Percentiles rank a stretch among this genome's conserved stretches.
These are phyloP conservation scores for Malacosoma neustria DNA, from an alignment of 2,888 invertebrate genomes.

Conservation along the genomic window DNA sequence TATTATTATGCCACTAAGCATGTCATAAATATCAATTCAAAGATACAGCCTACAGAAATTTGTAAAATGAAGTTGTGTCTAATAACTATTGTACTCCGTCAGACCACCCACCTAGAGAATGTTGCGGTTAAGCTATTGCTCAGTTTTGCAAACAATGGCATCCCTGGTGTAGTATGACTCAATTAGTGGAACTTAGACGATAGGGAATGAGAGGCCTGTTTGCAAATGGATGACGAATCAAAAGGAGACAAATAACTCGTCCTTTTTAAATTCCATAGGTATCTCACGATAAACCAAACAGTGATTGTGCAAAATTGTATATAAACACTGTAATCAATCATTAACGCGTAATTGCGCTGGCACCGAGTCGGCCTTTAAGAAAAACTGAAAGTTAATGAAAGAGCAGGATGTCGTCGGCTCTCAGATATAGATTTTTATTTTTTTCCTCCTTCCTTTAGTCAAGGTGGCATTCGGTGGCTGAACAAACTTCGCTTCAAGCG, in stretches of 20 bases:
- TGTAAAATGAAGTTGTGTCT: constrained; percentile 2
- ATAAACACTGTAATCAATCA: constrained; percentile 66
- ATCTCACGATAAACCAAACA: constrained; percentile 37
- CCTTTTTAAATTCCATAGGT: background rate
- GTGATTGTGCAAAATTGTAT: constrained; percentile 51
- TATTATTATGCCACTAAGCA: background rate
- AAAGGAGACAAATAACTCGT: background rate
- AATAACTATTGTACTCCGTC: constrained; percentile 4
- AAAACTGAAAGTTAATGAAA: constrained; percentile 53
- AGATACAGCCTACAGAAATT: background rate
- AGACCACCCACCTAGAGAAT: constrained; percentile 54
- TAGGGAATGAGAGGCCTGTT: constrained; percentile 24
- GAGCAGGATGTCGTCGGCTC: constrained; percentile 52
- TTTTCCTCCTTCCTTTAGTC: constrained; percentile 38
- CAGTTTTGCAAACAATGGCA: constrained; percentile 67
- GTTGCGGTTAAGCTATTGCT: constrained; percentile 43
- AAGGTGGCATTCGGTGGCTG: constrained; percentile 46
- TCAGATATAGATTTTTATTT: constrained; percentile 34
- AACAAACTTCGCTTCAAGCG: constrained; percentile 59
- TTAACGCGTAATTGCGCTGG: constrained; percentile 49
- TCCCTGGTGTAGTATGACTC: constrained; percentile 60
- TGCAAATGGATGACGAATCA: background rate
- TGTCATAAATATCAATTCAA: background rate
- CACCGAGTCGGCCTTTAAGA: constrained; percentile 25
- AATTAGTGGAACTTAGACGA: constrained; percentile 58